These are phyloP conservation scores for Spodoptera litura DNA, from an alignment of 1,140 invertebrate species.

Conservation along the genomic window DNA sequence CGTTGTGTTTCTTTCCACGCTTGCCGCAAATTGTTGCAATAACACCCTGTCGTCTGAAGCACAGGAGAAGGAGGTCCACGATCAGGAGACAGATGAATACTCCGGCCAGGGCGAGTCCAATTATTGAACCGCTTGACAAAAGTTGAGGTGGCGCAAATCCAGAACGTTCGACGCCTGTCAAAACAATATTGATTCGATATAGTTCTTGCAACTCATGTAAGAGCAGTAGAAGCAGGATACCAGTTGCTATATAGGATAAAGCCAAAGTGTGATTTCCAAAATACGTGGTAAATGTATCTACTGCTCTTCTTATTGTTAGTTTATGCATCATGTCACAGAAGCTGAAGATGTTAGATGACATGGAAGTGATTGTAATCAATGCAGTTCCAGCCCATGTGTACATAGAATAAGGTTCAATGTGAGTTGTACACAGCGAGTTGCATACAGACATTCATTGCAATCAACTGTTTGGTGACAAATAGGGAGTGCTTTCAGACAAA, in stretches of 20 bases:
- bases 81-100: constrained; percentile 91
- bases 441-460: constrained; percentile 73
- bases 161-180: constrained; percentile 87
- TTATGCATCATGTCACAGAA: constrained; percentile 78
- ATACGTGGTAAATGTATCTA: constrained; percentile 53
- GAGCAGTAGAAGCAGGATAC: constrained; percentile 67
- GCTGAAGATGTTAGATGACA: constrained; percentile 79
- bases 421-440: constrained; percentile 34
- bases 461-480: constrained; percentile 66
- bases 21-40: constrained; percentile 90
- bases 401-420: constrained; percentile 20
- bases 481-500: constrained; percentile 82
- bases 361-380: constrained; percentile 79
- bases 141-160: constrained; percentile 84
- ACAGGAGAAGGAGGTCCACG: constrained; percentile 92
- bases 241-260: constrained; percentile 33
- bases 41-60: constrained; percentile 89
- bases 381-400: constrained; percentile 58
- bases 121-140: constrained; percentile 91
- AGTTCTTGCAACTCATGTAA: constrained; percentile 45
- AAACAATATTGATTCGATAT: constrained; percentile 52
- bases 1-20: constrained; percentile 89
- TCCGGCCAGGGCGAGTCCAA: constrained; percentile 91
- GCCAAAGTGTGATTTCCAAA: constrained; percentile 35
- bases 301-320: constrained; percentile 75